phyloP scores from a whole-genome alignment of 2,888 invertebrate species.

The Synanthedon andrenaeformis region DNA sequence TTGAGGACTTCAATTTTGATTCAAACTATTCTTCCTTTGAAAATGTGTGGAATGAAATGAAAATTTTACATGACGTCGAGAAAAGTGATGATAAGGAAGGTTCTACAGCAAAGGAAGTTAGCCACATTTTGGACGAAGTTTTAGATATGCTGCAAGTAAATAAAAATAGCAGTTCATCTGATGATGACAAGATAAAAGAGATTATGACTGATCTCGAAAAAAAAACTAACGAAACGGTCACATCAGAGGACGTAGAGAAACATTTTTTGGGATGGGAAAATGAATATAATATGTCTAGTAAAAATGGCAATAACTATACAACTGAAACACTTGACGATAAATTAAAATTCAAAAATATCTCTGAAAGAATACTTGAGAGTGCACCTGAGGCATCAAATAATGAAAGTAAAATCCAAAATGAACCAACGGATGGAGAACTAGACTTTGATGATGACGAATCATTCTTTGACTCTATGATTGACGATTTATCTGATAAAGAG shows the following conservation, averaged over 20 bases:
- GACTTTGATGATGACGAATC: conserved; percentile 4
- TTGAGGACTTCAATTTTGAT: conserved; percentile 14
- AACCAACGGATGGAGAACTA: conserved; percentile 2
- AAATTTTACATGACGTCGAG: conserved; percentile 29
- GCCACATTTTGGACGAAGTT: conserved; percentile 26
- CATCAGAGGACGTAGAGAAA: conserved; percentile 10
- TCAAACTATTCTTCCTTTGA: conserved; percentile 20
- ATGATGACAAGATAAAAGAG: conserved; percentile 25
- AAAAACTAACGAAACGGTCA: conserved; percentile 10
- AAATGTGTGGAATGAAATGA: conserved; percentile 28
- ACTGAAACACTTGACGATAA: conserved; percentile 5
- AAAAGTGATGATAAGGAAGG: conserved; percentile 20
- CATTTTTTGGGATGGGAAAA: conserved; percentile 19
- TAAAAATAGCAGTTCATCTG: conserved; percentile 6
- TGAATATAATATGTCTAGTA: conserved; percentile 8
- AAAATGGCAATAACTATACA: conserved; percentile 3
- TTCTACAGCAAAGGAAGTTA: conserved; percentile 29
- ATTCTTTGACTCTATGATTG: conserved; percentile 5
- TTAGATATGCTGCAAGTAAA: conserved; percentile 20
- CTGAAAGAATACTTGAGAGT: no score
- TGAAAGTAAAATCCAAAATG: no score
- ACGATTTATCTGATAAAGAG: conserved; percentile 11
- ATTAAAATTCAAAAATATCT: conserved; percentile 9
- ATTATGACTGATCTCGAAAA: conserved; percentile 22
- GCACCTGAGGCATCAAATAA: no score